Evolutionary conservation across 2,797 vertebrate genomes (phyloP), one percentile per base, ranked within the genome.

Genomic region (Eidolon dupreanum): DNA sequence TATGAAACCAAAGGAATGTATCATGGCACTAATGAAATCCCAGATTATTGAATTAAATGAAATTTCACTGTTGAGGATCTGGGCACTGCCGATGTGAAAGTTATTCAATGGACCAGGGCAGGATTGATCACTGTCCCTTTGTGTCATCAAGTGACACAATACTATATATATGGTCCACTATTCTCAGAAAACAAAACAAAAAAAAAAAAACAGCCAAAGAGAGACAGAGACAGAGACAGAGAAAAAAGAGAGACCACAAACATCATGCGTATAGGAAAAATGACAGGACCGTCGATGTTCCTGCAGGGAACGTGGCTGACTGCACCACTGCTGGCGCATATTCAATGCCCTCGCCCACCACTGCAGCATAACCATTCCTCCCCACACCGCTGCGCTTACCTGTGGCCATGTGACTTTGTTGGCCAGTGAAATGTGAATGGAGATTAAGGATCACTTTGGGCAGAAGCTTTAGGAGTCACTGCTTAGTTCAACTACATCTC

Each of bases 281-380:
- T 15, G 55, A 17, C 2, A 73, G 24, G 1, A 28, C 20, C 41
- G 20, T 55, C 61, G 16, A 24, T 11, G 57, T 46, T 49, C 63
- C 28, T 46, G 73, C 78, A 51, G 73, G 78, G 59, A 61, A 55
- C 1, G 8, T 16, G 49, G n/a, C 9, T 36, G 65, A 15, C 65
- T 51, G 9, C 2, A 31, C 12, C 5, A 49, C 1, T 8, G 5
- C 0, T n/a, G n/a, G 2, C 7, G 16, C 43, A 4, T 2, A 26
- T 3, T 17, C 46, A 19, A 33, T 8, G 2, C 26, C 43, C 19
- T 26, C 38, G 41, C n/a, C 65, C 79, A 22, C 5, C 0, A 1
- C 53, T 15, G 26, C 38, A 53, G 74, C 46, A 66, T 5, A 55
- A 51, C 7, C 51, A 1, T 8, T 26, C 3, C 28, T 55, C 12